Evolutionary conservation across 2,797 vertebrate genomes (phyloP).

Genomic region (Myotis vivesi): DNA sequence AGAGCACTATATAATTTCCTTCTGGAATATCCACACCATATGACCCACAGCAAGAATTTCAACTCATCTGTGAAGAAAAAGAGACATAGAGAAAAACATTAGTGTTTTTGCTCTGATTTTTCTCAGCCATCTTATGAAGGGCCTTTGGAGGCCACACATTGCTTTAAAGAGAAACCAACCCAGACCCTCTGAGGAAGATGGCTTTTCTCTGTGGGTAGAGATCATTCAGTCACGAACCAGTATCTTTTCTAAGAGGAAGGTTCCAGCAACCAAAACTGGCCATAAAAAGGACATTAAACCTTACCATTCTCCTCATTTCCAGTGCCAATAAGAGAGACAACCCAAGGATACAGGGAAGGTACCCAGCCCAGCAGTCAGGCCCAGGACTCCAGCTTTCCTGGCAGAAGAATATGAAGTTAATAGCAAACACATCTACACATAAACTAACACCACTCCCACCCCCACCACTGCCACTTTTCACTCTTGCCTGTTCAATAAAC

Average conservation of each 20-base stretch:
- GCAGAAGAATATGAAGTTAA: background rate
- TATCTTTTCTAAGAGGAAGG: background rate
- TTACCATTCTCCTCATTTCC: background rate
- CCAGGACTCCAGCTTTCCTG: background rate
- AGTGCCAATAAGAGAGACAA: background rate
- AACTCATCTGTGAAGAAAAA: conserved; percentile 56
- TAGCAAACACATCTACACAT: accelerated
- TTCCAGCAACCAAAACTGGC: conserved; percentile 13
- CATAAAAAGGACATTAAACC: background rate
- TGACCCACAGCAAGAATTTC: conserved; percentile 48
- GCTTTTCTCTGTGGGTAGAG: background rate
- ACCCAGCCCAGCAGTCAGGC: background rate
- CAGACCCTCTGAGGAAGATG: background rate
- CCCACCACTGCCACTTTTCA: background rate
- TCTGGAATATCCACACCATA: background rate
- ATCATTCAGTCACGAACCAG: background rate
- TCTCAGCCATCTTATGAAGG: conserved; percentile 44
- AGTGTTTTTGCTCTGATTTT: conserved; percentile 11
- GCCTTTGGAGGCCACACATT: background rate
- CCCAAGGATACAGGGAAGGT: accelerated
- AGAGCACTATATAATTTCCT: conserved; percentile 40
- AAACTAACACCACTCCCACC: background rate
- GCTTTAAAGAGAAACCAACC: conserved; percentile 36
- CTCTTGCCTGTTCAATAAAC: background rate
- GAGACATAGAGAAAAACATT: conserved; percentile 64